phyloP scores from a whole-genome alignment of 1,140 invertebrate genomes.

The Rhagoletis pomonella region DNA sequence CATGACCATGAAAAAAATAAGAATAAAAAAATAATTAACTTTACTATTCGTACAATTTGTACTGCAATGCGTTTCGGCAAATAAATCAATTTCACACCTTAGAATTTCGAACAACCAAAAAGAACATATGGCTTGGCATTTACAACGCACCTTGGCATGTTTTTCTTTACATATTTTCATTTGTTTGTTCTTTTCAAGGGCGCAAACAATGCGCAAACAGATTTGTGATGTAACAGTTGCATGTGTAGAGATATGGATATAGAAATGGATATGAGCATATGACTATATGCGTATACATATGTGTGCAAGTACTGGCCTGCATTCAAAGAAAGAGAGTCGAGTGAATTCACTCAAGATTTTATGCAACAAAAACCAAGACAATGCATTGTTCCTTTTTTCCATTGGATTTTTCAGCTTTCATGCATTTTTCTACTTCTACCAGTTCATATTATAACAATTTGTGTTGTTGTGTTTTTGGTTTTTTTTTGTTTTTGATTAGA shows the following conservation, averaged over 20 bases:
- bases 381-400: neutral
- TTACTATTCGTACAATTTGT: neutral
- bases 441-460: too few species aligned
- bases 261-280: neutral
- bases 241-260: neutral
- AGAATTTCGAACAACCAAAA: neutral
- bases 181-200: slow-evolving; percentile 19
- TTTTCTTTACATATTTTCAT: neutral
- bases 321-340: neutral
- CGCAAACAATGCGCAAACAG: neutral
- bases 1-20: neutral
- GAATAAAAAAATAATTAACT: neutral
- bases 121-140: slow-evolving; percentile 36
- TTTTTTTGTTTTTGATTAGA: too few species aligned
- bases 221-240: slow-evolving; percentile 17
- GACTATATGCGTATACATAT: neutral
- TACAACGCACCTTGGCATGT: slow-evolving; percentile 16
- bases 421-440: neutral
- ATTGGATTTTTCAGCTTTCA: neutral
- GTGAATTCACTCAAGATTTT: slow-evolving; percentile 10
- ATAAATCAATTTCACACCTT: slow-evolving; percentile 48
- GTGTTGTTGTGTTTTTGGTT: neutral
- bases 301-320: neutral
- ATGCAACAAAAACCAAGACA: neutral
- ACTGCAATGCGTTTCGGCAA: neutral